Conservation (phyloP, 1,140 invertebrate species). For the Helicorthomorpha holstii region DNA sequence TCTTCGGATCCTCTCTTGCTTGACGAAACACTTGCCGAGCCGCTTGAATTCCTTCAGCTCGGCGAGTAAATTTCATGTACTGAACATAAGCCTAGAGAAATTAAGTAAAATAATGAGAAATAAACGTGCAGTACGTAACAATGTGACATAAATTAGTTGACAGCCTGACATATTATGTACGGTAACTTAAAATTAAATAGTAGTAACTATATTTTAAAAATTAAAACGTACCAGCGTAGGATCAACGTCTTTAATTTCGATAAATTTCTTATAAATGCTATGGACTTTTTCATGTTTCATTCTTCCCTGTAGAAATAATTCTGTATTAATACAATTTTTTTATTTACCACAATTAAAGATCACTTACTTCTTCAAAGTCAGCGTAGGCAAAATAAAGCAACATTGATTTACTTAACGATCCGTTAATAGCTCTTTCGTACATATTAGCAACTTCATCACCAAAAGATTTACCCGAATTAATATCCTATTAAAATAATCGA, state of each 20-base stretch:
- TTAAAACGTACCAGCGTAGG: slow-evolving; percentile 63
- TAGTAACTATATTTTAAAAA: slow-evolving; percentile 1
- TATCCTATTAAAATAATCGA: slow-evolving; percentile 41
- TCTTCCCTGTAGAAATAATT: slow-evolving; percentile 39
- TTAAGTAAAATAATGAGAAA: neutral
- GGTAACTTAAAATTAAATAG: neutral
- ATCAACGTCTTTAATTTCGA: slow-evolving; percentile 77
- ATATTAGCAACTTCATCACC: slow-evolving; percentile 85
- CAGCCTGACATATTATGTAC: too few relatives aligned
- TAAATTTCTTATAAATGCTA: slow-evolving; percentile 82
- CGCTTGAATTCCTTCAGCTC: slow-evolving; percentile 94
- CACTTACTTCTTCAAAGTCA: slow-evolving; percentile 78
- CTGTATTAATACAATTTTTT: neutral
- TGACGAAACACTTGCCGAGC: slow-evolving; percentile 87
- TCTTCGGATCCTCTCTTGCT: slow-evolving; percentile 74
- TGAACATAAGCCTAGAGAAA: slow-evolving; percentile 72
- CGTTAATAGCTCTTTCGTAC: slow-evolving; percentile 73
- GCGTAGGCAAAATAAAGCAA: slow-evolving; percentile 94
- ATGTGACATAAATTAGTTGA: too few relatives aligned
- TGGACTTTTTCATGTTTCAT: slow-evolving; percentile 96
- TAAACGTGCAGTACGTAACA: neutral
- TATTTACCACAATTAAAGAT: neutral
- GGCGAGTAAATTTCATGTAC: slow-evolving; percentile 95
- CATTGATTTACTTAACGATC: slow-evolving; percentile 76
- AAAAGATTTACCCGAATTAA: slow-evolving; percentile 75